A percentile compares a stretch with the other conserved stretches of the same genome.
These are phyloP conservation scores for Vireo altiloquus DNA, from an alignment of 2,113 vertebrate genomes.

Conservation along the genomic window DNA sequence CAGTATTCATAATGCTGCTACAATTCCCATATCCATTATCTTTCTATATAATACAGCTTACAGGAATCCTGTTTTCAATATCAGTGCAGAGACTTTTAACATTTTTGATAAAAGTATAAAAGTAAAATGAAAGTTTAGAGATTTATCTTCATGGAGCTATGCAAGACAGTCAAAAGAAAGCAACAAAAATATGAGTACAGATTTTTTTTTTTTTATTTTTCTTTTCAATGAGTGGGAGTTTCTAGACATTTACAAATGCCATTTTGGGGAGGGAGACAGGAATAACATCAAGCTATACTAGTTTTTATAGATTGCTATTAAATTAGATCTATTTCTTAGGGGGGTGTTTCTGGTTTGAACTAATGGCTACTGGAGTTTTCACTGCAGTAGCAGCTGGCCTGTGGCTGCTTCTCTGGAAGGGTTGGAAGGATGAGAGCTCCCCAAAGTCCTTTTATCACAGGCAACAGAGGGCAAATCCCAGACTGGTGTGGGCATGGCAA, in stretches of 20 bases:
- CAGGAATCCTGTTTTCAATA: not conserved
- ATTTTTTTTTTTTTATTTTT: not conserved
- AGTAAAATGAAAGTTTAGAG: not conserved
- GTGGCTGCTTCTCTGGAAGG: not conserved
- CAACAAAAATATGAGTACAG: not conserved
- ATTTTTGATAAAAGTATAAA: not conserved
- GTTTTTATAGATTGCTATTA: not conserved
- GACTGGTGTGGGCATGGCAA: not conserved
- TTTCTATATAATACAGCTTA: not conserved
- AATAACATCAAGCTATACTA: not conserved
- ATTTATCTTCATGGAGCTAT: not conserved
- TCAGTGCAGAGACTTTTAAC: not conserved
- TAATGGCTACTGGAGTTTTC: not conserved
- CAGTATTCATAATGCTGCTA: not conserved
- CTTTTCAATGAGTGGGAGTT: not conserved
- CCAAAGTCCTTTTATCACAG: not conserved
- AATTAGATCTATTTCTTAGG: not conserved
- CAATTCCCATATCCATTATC: not conserved
- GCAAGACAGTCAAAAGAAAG: not conserved
- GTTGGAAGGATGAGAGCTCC: not conserved
- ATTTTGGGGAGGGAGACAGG: not conserved
- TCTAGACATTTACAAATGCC: not conserved
- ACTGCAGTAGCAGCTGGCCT: not conserved
- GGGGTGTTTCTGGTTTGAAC: not conserved
- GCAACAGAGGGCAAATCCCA: not conserved